phyloP scores from a whole-genome alignment of 2,113 vertebrate genomes.

The Kryptolebias marmoratus region DNA sequence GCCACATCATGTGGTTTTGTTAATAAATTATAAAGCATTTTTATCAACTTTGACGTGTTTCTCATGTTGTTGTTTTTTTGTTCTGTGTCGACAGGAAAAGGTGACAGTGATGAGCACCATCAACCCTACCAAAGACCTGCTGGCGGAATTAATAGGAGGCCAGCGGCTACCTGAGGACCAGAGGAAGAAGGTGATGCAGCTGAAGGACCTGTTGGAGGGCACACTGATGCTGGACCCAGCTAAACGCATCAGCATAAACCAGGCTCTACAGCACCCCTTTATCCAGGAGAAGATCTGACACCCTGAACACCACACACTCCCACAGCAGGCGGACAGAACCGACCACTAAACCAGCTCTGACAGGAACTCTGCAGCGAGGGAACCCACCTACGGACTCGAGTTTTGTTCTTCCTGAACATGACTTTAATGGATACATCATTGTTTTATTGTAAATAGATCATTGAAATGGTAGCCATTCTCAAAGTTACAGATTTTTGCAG shows the following conservation, averaged over 20 bases:
- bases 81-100: constrained; percentile 86
- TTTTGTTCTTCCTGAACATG: constrained; percentile 47
- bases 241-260: constrained; percentile 99
- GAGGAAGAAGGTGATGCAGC: constrained; percentile 98
- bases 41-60: too few species aligned
- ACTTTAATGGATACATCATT: constrained; percentile 58
- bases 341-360: constrained; percentile 65
- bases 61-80: background rate
- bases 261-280: constrained; percentile 98
- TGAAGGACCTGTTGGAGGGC: constrained; percentile 97
- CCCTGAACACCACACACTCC: constrained; percentile 30
- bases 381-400: constrained; percentile 39
- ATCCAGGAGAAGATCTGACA: constrained; percentile 98
- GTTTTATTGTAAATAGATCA: constrained; percentile 81
- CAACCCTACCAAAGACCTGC: constrained; percentile 98
- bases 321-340: constrained; percentile 43
- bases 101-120: constrained; percentile 99
- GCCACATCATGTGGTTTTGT: too few species aligned
- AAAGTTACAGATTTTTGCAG: constrained; percentile 26
- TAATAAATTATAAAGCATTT: background rate
- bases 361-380: constrained; percentile 42
- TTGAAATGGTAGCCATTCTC: constrained; percentile 61
- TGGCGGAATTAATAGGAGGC: constrained; percentile 94
- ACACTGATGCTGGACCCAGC: constrained; percentile 99
- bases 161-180: constrained; percentile 99